phyloP scores from a whole-genome alignment of 2,888 invertebrate species.

The Neoascia interrupta region DNA sequence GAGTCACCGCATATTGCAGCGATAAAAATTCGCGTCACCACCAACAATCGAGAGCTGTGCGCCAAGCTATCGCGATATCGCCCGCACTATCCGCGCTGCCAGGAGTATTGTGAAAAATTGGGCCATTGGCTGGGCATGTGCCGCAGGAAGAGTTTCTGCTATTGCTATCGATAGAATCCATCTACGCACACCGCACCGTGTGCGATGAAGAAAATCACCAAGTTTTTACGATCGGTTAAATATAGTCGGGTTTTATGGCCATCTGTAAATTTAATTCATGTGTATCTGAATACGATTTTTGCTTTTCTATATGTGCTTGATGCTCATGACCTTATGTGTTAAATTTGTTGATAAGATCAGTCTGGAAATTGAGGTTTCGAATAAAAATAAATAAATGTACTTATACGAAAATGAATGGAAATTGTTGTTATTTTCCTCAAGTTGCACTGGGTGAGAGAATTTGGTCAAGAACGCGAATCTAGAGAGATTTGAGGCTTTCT shows the following conservation, averaged over 20 bases:
- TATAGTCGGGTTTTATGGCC: slow-evolving; percentile 22
- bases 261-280: slow-evolving; percentile 3
- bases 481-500: no score
- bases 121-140: slow-evolving; percentile 78
- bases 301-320: neutral
- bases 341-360: slow-evolving; percentile 50
- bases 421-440: slow-evolving; percentile 13
- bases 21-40: slow-evolving; percentile 75
- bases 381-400: slow-evolving; percentile 40
- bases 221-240: slow-evolving; percentile 38
- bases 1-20: slow-evolving; percentile 71
- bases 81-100: slow-evolving; percentile 76
- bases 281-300: neutral
- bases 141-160: slow-evolving; percentile 74
- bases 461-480: no score
- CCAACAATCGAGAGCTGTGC: slow-evolving; percentile 75
- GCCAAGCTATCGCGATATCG: slow-evolving; percentile 73
- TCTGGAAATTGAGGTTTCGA: slow-evolving; percentile 35
- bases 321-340: slow-evolving; percentile 59
- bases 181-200: no score
- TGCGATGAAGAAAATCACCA: slow-evolving; percentile 9
- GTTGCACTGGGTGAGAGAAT: no score
- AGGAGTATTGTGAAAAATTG: slow-evolving; percentile 75
- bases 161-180: slow-evolving; percentile 74
- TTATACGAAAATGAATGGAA: slow-evolving; percentile 22